These are phyloP conservation scores for Dicerorhinus sumatrensis DNA, from an alignment of 2,113 vertebrate genomes.

Conservation along the genomic window DNA sequence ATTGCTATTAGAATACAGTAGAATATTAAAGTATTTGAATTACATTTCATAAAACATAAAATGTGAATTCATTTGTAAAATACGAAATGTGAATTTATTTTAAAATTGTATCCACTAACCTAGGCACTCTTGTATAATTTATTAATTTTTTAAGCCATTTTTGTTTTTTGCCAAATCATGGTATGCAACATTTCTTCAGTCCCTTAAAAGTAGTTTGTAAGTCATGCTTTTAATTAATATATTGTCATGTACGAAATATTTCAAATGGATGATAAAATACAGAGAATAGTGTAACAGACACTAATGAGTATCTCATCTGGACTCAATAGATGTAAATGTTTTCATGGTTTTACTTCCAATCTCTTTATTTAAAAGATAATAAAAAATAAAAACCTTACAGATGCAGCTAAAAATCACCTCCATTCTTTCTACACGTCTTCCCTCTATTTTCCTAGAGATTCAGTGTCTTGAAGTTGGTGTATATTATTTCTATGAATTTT, in stretches of 20 bases:
- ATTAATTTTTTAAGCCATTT: neutral
- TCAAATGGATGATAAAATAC: neutral
- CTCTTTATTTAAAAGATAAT: neutral
- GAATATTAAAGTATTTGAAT: neutral
- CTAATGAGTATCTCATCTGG: neutral
- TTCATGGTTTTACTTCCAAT: neutral
- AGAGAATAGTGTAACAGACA: neutral
- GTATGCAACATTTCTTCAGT: neutral
- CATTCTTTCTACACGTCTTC: neutral
- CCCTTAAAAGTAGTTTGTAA: constrained; percentile 1
- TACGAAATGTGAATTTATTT: neutral
- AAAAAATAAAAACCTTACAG: neutral
- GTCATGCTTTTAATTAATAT: neutral
- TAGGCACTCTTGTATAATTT: neutral
- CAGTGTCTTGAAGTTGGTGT: neutral
- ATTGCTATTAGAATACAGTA: neutral
- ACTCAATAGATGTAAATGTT: neutral
- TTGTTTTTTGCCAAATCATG: neutral
- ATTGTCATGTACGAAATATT: constrained; percentile 34
- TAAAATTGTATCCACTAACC: neutral
- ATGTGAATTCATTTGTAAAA: constrained; percentile 2
- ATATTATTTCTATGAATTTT: neutral
- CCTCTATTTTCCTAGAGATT: neutral
- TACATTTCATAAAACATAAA: constrained; percentile 13
- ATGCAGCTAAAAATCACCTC: neutral